These are phyloP conservation scores for Drosophila limbata DNA, from an alignment of 2,888 invertebrate species.

Conservation along the genomic window DNA sequence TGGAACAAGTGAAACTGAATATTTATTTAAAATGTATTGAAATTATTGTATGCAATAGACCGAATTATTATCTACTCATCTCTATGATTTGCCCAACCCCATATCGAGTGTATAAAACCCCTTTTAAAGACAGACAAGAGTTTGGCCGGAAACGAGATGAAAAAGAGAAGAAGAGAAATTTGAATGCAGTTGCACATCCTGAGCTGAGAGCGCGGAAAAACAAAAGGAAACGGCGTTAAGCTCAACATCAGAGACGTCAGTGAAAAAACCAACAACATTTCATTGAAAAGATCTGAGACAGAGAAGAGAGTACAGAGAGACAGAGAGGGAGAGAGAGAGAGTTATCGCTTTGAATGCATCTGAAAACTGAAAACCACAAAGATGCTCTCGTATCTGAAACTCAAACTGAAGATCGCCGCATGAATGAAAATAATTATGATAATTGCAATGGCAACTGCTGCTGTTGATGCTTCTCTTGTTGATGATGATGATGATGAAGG, in stretches of 20 bases:
- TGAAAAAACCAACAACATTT: conserved; percentile 50
- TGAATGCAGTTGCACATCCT: conserved; percentile 52
- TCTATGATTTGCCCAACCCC: background rate
- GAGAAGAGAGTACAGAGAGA: conserved; percentile 18
- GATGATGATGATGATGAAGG: conserved; percentile 17
- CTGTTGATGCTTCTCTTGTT: conserved; percentile 34
- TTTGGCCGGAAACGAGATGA: conserved; percentile 60
- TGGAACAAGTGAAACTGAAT: background rate
- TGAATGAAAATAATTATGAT: conserved; percentile 79
- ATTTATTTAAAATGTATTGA: background rate
- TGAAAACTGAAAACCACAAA: conserved; percentile 32
- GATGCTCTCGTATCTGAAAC: conserved; percentile 15
- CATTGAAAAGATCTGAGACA: conserved; percentile 38
- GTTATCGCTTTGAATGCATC: conserved; percentile 66
- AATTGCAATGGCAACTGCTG: conserved; percentile 66
- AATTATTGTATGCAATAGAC: background rate
- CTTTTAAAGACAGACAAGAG: background rate
- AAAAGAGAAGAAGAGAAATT: conserved; percentile 28
- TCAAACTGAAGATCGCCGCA: conserved; percentile 55
- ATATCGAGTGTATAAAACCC: conserved; percentile 14
- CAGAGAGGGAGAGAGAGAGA: conserved; percentile 3
- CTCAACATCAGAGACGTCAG: conserved; percentile 30
- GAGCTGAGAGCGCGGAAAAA: conserved; percentile 23
- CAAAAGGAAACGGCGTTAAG: conserved; percentile 61
- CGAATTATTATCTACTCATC: background rate